These are phyloP conservation scores for Antedon mediterranea DNA, from an alignment of 53 echinoderm and acorn worm genomes.

Conservation along the genomic window DNA sequence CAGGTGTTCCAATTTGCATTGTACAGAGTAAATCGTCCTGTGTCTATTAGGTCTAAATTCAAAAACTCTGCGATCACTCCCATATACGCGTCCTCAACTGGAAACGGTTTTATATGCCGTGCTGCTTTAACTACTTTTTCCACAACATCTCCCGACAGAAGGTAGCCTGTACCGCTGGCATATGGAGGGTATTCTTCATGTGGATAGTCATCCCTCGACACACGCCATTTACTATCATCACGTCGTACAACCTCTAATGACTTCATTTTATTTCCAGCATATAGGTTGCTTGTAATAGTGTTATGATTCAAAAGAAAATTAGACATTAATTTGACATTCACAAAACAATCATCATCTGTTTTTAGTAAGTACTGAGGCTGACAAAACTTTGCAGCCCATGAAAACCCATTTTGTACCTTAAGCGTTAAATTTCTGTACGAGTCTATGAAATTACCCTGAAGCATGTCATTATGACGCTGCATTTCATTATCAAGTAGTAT, in stretches of 20 bases:
- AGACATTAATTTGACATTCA: constrained; percentile 50
- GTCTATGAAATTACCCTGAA: constrained; percentile 60
- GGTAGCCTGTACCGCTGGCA: constrained; percentile 75
- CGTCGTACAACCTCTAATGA: constrained; percentile 24
- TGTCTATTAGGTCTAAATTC: constrained; percentile 37
- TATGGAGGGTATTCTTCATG: constrained; percentile 34
- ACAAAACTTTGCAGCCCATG: constrained; percentile 63
- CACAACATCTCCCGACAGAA: constrained; percentile 70
- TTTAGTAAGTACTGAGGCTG: constrained; percentile 66
- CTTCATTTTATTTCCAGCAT: constrained; percentile 37
- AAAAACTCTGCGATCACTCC: constrained; percentile 51
- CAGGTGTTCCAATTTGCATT: constrained; percentile 82
- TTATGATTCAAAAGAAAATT: constrained; percentile 39
- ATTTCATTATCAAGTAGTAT: constrained; percentile 34
- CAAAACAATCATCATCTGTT: constrained; percentile 86
- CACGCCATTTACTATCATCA: constrained; percentile 33
- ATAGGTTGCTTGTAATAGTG: constrained; percentile 34
- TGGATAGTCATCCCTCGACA: constrained; percentile 28
- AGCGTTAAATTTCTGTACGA: constrained; percentile 57
- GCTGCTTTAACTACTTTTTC: constrained; percentile 37
- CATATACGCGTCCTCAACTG: constrained; percentile 80
- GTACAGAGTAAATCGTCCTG: constrained; percentile 68
- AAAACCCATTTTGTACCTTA: constrained; percentile 80
- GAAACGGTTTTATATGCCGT: constrained; percentile 35
- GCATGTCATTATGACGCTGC: constrained; percentile 40